Conservation (phyloP, 2,888 invertebrate species). For the Chrysomela aeneicollis region DNA sequence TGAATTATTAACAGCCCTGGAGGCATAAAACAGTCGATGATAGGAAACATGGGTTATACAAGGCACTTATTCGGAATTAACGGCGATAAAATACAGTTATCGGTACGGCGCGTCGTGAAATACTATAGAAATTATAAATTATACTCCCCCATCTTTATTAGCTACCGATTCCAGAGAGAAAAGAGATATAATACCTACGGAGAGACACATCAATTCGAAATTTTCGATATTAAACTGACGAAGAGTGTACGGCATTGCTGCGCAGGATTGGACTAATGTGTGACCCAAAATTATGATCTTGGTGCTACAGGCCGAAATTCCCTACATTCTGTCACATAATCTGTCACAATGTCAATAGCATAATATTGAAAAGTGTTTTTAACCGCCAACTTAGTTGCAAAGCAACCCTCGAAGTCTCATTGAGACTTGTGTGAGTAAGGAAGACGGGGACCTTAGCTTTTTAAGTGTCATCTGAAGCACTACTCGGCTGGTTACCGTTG, state of each 20-base stretch:
- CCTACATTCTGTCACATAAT: no score
- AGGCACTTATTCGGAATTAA: constrained; percentile 46
- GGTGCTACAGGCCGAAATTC: no score
- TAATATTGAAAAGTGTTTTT: no score
- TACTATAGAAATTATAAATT: constrained; percentile 52
- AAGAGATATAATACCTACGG: constrained; percentile 53
- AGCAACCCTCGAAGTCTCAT: no score
- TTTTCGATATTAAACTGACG: constrained; percentile 49
- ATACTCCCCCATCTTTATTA: constrained; percentile 49
- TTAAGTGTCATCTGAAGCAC: no score
- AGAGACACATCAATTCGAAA: constrained; percentile 54
- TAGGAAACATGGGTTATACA: constrained; percentile 38
- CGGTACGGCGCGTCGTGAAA: constrained; percentile 47
- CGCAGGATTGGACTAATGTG: background rate
- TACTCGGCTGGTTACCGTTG: no score
- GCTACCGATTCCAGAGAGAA: constrained; percentile 45
- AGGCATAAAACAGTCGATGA: constrained; percentile 24
- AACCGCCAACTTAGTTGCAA: no score
- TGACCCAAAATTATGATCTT: no score
- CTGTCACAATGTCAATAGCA: no score
- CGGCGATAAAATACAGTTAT: constrained; percentile 51
- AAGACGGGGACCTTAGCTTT: no score
- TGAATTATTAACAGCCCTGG: constrained; percentile 24
- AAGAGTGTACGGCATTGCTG: constrained; percentile 6
- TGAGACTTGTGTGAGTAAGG: no score